Percentiles rank a stretch among this genome's conserved stretches.
phyloP scores from a whole-genome alignment of 2,113 vertebrate species.

The Sylvietta virens region DNA sequence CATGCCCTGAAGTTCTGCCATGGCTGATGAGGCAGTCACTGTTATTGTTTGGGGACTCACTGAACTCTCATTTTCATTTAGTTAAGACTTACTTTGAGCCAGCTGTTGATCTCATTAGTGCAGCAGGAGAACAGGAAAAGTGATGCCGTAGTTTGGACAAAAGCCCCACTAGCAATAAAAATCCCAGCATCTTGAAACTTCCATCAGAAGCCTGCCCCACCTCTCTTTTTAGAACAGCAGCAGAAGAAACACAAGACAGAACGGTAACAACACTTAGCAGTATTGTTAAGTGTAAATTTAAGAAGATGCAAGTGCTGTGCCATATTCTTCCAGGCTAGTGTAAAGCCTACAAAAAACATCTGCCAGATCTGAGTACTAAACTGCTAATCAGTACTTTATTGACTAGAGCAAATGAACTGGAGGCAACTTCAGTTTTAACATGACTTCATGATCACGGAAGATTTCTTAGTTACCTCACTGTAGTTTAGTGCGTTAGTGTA shows the following conservation, averaged over 20 bases:
- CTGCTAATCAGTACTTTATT: not conserved
- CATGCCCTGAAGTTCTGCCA: not conserved
- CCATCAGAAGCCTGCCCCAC: not conserved
- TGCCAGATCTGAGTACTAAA: not conserved
- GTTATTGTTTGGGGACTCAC: not conserved
- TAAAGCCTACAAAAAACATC: not conserved
- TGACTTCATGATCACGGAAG: not conserved
- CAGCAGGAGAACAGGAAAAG: not conserved
- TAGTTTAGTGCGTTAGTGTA: not conserved
- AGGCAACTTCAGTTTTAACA: not conserved
- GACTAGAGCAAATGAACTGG: not conserved
- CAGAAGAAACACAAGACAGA: not conserved
- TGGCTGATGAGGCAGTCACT: not conserved
- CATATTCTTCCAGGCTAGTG: not conserved
- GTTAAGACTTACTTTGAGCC: not conserved
- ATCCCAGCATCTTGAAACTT: not conserved
- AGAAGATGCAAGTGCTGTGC: not conserved
- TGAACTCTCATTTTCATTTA: not conserved
- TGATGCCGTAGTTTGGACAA: not conserved
- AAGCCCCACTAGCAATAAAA: not conserved
- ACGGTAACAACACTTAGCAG: not conserved
- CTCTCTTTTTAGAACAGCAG: not conserved
- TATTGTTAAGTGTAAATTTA: not conserved
- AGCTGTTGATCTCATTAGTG: conserved; percentile 1
- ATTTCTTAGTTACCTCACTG: not conserved